Base-by-base conservation (phyloP, 2,888 invertebrate species). In the Polietes domitor region DNA sequence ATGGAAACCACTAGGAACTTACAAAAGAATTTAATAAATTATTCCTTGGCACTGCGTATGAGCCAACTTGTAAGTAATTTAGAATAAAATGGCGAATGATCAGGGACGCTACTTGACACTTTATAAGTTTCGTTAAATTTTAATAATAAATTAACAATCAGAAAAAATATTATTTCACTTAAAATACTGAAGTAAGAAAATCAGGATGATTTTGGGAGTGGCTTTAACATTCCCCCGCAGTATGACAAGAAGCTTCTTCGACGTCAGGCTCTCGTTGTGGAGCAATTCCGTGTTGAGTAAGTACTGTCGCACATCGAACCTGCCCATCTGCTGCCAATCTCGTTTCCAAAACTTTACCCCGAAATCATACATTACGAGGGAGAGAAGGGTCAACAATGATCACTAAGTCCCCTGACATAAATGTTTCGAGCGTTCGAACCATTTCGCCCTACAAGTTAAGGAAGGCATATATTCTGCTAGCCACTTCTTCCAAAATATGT, bases 291-390 rank as follows among this genome's bases (percentile, higher is more conserved):
- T 47, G 12, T 10, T 2, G 6, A 0, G 81, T 81, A 3, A 65
- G 63, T n/a, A 77, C 37, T n/a, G 68, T 74, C 5, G 68, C 74
- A 58, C 77, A 74, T n/a, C 82, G 24, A 0, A 82, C 82, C 19
- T 61, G 77, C 5, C 82, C 77, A 28, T 78, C 61, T 19, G 26
- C 78, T 61, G 77, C 77, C 63, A 82, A 77, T 63, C 63, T 75
- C 41, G 47, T 72, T 55, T 78, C 71, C 12, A 78, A 26, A 15
- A 81, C 71, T 32, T 61, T 77, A 55, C 77, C 71, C 32, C 70
- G 70, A 15, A 55, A 71, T 78, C 73, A 82, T 6, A 74, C 71
- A 74, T 82, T 75, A 7, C 74, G 73, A 58, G 72, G 77, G 10
- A 43, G 28, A 19, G 75, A 70, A 70, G 73, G 61, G 21, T 78